Evolutionary conservation across 2,888 invertebrate genomes (phyloP).

Genomic region (Lymantria dispar): DNA sequence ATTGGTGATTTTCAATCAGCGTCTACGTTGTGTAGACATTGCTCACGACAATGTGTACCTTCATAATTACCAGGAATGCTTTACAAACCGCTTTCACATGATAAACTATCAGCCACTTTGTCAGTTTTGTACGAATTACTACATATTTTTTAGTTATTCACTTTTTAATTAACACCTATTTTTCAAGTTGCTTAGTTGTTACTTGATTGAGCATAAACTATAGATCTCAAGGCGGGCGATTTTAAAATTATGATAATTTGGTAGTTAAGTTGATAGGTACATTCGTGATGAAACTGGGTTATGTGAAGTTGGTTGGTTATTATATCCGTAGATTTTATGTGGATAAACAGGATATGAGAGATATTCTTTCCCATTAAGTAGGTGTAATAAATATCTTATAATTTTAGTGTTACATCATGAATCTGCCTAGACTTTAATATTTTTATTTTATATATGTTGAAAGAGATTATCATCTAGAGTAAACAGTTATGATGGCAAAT

Average conservation of each 20-base stretch:
- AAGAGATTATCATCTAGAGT: too few species aligned
- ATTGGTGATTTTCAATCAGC: constrained; percentile 28
- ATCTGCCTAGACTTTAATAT: too few species aligned
- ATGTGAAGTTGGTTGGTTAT: neutral
- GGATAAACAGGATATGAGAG: neutral
- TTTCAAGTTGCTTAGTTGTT: neutral
- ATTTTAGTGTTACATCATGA: too few species aligned
- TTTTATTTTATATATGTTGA: too few species aligned
- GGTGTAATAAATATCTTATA: too few species aligned
- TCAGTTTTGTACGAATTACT: constrained; percentile 3
- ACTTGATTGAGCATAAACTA: constrained; percentile 12
- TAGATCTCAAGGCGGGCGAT: constrained; percentile 8
- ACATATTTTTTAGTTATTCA: constrained; percentile 1
- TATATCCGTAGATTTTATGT: too few species aligned
- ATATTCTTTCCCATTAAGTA: too few species aligned
- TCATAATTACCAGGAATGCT: constrained; percentile 42
- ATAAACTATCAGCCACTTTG: constrained; percentile 29
- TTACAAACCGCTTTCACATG: constrained; percentile 49
- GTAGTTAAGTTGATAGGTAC: neutral
- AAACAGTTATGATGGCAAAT: neutral
- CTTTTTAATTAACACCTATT: neutral
- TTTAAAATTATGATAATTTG: constrained; percentile 5
- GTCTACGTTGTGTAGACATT: constrained; percentile 35
- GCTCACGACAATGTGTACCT: constrained; percentile 53
- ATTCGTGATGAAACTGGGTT: neutral